Base-by-base conservation (phyloP, 37 sponge, comb jelly and placozoan genomes). In the Axinella damicornis region DNA sequence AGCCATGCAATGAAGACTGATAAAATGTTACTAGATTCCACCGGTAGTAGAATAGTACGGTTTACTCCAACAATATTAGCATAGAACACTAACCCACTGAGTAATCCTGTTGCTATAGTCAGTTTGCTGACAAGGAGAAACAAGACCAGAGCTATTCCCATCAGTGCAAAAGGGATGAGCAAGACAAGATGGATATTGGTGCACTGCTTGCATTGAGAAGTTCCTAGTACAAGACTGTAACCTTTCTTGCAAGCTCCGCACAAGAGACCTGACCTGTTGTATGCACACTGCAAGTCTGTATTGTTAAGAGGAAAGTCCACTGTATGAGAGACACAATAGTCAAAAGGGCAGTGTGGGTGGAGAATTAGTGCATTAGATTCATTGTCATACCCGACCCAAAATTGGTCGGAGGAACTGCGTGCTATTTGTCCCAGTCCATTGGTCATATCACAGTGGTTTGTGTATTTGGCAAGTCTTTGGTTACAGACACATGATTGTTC, bases 291-390 rank as follows among this genome's bases (percentile, higher is more conserved):
- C 11, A 28, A 2, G 33, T 67, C 68, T 19, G 33, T 18, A 31
- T 67, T 34, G 33, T 31, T 34, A 5, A 67, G 68, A 67, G 34
- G 27, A 32, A 67, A 19, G 33, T 28, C 32, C 34, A 32, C 33
- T 5, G 28, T 24, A 31, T 19, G 9, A 34, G 11, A 16, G 2
- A 63, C 36, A 65, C 79, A 78, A 35, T 58, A 78, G 22, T 62
- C 40, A 24, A 46, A 78, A 1, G 65, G 65, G 36, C 79, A 78
- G 66, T 78, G 40, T 12, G 15, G 19, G 59, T 27, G 17, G 36
- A 33, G 40, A 46, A 65, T 53, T 21, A 71, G 15, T 20, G 37
- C 22, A n/a, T 28, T 35, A 31, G 39, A 13, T 1, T 31, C 36
- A 37, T 30, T 33, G 25, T 6, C 59, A 24, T 33, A 19, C 30